Evolutionary conservation across 2,888 invertebrate species (phyloP), one percentile per base, ranked within the genome.

Genomic region (Linyphia triangularis): DNA sequence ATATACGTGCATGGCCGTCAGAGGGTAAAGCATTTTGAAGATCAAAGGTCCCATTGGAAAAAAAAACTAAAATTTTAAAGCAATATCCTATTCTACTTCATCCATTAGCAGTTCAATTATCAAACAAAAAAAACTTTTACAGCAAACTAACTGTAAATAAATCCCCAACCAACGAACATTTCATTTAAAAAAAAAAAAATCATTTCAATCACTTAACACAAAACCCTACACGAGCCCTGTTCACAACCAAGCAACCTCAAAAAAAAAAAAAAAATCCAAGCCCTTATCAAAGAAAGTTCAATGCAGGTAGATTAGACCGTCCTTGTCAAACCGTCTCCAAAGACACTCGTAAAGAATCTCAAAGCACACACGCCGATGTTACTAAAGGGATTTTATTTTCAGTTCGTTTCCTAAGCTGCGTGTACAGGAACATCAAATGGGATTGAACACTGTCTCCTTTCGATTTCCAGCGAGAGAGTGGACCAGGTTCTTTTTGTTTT

Each of bases 351-450:
- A n/a, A 43, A 79, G 22, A 43, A 67, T 79, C 61, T 57, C 26
- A 13, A 16, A 4, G 13, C 22, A 19, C 30, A 61, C 72, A 63
- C 59, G 43, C 13, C 24, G 19, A 19, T 61, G 40, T 63, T 72
- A 72, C 82, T 37, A 82, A 82, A 72, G 37, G 61, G 72, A 82
- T 72, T 82, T 82, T 43, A 82, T 72, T 82, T 72, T 63, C 40
- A 43, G 72, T 63, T 59, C 61, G 24, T 82, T 63, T 19, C 16
- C 28, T 73, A 82, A 72, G 61, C 82, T 72, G 43, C 43, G 82
- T 72, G 82, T 63, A 61, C n/a, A 2, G 43, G 63, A 72, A 72
- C 82, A 61, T 82, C 82, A 82, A 82, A 82, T 70, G 26, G 61
- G 82, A 82, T 82, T 82, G 24, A 37, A n/a, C 40, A 59, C 22